Base-by-base conservation (phyloP, 2,888 invertebrate genomes). In the Exephanes ischioxanthus region DNA sequence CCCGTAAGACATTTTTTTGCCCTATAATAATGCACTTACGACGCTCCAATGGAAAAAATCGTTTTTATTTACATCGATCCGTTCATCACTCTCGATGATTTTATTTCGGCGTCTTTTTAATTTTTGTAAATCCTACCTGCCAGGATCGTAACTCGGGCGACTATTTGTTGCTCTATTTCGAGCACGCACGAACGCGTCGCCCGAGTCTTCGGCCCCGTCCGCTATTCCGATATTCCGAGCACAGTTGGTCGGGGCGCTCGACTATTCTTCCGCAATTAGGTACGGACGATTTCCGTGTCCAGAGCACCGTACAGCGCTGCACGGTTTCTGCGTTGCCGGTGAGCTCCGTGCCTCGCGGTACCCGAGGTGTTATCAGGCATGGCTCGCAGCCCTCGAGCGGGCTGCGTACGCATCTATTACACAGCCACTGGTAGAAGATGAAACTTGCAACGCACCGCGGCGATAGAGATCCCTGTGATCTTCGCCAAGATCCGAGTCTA, bases 221-320 rank as follows among this genome's bases (percentile, higher is more conserved):
- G 41, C 7, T 26, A 58, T 58, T 58, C 26, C 58, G 58, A 53
- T 58, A 26, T 58, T 58, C 7, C 80, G 70, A 51, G 70, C 22
- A 19, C 75, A 16, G 16, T 53, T 37, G 41, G 78, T 68, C 78
- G 71, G 61, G 61, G 75, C 61, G 48, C 76, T 75, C 80, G 85
- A 68, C 83, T 76, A 71, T 79, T 78, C 77, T 76, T 80, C 48
- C 77, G 73, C 76, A 88, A 89, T 88, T 86, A 87, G 84, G 83
- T 80, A 87, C 86, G 88, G 86, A 85, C 83, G 87, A 87, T 88
- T 88, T 88, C 88, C 88, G 87, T 84, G 86, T 85, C 87, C 84
- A 86, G 77, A 79, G 73, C 63, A 41, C 68, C 61, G 68, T 19
- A 22, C 22, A 66, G 26, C 48, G 53, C 11, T 63, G 63, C 30